These are phyloP conservation scores for Parapsyche elsis DNA, from an alignment of 1,140 invertebrate genomes.

Conservation along the genomic window DNA sequence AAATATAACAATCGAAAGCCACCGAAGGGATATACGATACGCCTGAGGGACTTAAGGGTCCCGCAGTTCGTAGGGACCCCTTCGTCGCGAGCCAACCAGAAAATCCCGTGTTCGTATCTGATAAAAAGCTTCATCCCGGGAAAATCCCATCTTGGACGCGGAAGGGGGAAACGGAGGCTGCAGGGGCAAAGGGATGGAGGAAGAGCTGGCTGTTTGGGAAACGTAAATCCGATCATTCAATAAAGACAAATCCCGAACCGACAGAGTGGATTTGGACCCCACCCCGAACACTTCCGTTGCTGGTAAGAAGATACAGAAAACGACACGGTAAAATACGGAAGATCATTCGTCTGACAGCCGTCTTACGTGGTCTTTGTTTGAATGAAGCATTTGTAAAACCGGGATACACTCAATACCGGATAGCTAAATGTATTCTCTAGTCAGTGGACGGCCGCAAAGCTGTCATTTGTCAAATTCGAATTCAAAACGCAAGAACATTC, in stretches of 20 bases:
- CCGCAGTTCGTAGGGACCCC: background rate
- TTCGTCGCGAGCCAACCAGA: constrained; percentile 12
- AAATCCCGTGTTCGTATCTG: constrained; percentile 28
- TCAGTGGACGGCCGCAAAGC: too few species aligned
- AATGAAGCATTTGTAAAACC: too few species aligned
- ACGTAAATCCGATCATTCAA: constrained; percentile 43
- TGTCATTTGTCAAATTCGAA: too few species aligned
- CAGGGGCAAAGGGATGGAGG: background rate
- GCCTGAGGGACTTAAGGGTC: too few species aligned
- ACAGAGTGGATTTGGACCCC: constrained; percentile 34
- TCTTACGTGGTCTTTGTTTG: too few species aligned
- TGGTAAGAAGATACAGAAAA: background rate
- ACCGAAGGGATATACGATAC: too few species aligned
- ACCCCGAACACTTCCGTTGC: background rate
- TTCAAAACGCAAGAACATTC: too few species aligned
- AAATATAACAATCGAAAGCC: too few species aligned
- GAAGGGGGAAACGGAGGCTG: background rate
- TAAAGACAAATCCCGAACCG: constrained; percentile 29
- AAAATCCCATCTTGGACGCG: constrained; percentile 24
- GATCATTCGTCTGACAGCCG: too few species aligned
- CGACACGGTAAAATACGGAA: background rate
- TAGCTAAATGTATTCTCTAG: too few species aligned
- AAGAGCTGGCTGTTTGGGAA: background rate
- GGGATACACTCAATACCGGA: too few species aligned
- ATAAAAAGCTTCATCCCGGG: constrained; percentile 40